Percentiles rank a stretch among this genome's conserved stretches.
Conservation (phyloP, 2,113 vertebrate species). For the Haemorhous mexicanus region DNA sequence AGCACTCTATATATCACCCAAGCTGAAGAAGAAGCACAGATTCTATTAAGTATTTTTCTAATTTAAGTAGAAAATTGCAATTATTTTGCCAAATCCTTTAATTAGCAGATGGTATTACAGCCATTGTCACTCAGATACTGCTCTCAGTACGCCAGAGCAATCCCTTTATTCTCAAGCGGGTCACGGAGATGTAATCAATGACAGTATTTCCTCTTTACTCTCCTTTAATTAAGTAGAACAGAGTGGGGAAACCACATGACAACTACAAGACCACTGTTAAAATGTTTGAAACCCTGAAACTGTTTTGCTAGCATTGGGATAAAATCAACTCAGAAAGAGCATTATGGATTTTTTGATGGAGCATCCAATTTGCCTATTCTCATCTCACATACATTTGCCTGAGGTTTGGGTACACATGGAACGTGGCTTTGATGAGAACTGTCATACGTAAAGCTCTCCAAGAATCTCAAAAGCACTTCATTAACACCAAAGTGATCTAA, state of each 20-base stretch:
- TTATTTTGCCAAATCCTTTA: conserved; percentile 16
- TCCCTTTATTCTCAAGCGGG: neutral
- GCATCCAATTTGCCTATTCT: neutral
- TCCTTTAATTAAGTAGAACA: neutral
- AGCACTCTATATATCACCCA: neutral
- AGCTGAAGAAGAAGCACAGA: neutral
- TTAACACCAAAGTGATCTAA: neutral
- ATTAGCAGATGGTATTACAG: conserved; percentile 11
- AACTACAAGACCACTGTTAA: neutral
- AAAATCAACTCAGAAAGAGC: neutral
- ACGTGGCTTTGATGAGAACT: neutral
- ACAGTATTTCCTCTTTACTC: neutral
- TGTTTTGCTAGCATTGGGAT: neutral
- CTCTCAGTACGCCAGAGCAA: neutral
- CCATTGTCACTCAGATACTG: neutral
- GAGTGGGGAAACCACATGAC: neutral
- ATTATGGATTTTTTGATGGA: neutral
- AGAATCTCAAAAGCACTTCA: neutral
- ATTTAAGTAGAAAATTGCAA: conserved; percentile 7
- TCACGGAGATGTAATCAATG: neutral
- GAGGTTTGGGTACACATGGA: neutral
- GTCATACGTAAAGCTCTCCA: neutral
- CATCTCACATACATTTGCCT: neutral
- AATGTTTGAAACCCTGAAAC: neutral
- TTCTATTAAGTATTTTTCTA: neutral